Percentiles rank a stretch among this genome's conserved stretches.
Evolutionary conservation across 2,888 invertebrate genomes (phyloP).

Genomic region (Temnothorax ravouxi): DNA sequence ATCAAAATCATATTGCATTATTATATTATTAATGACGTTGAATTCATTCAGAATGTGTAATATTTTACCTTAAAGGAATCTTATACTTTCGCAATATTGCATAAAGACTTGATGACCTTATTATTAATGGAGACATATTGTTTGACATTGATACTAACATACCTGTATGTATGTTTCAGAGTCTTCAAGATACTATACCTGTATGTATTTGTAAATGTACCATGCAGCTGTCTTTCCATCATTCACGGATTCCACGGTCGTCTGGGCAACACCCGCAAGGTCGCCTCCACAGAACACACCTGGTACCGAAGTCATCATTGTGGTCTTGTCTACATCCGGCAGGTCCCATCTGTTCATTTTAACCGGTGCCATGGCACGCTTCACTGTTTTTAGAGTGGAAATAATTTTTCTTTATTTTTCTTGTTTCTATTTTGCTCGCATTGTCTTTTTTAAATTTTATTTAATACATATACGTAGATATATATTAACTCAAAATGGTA

Average conservation of each 20-base stretch:
- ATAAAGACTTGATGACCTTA: neutral
- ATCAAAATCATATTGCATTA: neutral
- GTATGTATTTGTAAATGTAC: slow-evolving; percentile 95
- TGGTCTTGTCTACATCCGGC: slow-evolving; percentile 92
- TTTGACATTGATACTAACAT: neutral
- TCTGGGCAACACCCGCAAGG: slow-evolving; percentile 97
- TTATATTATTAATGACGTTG: neutral
- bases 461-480: neutral
- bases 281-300: slow-evolving; percentile 98
- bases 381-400: slow-evolving; percentile 46
- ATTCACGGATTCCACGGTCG: slow-evolving; percentile 99
- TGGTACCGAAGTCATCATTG: slow-evolving; percentile 93
- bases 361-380: slow-evolving; percentile 91
- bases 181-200: no score
- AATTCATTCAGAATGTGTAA: neutral
- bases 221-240: slow-evolving; percentile 99
- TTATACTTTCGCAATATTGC: neutral
- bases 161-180: slow-evolving; percentile 91
- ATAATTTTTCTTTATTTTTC: neutral
- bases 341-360: slow-evolving; percentile 92
- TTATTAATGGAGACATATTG: neutral
- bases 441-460: neutral
- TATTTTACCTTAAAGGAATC: neutral
- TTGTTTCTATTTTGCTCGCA: neutral
- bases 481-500: neutral